phyloP scores from a whole-genome alignment of 2,113 vertebrate genomes.

The Sigmodon hispidus region DNA sequence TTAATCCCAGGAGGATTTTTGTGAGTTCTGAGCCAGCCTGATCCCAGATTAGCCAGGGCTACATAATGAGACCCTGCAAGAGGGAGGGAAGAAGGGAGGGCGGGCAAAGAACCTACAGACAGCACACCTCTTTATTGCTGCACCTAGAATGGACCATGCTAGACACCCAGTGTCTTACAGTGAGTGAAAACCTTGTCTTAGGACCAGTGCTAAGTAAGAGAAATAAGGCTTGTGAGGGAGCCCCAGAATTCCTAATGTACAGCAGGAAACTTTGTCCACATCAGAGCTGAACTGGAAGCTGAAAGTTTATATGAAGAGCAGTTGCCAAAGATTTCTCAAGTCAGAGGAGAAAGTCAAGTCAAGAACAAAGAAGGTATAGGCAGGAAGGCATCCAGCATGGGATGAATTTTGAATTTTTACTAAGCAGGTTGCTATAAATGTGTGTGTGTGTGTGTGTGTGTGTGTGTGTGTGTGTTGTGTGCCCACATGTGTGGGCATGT shows the following conservation, averaged over 20 bases:
- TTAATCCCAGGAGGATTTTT: neutral
- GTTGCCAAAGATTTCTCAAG: neutral
- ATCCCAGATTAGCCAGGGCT: neutral
- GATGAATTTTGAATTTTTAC: neutral
- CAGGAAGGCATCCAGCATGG: neutral
- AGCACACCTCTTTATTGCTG: neutral
- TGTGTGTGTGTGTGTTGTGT: neutral
- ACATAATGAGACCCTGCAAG: neutral
- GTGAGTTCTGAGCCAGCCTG: neutral
- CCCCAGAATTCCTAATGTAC: neutral
- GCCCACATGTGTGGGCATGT: neutral
- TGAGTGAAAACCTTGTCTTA: neutral
- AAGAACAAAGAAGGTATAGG: neutral
- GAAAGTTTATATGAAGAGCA: neutral
- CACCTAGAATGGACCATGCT: neutral
- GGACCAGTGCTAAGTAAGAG: neutral
- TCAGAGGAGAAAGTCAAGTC: neutral
- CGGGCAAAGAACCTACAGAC: neutral
- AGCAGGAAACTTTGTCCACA: neutral
- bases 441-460: neutral
- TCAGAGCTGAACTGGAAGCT: neutral
- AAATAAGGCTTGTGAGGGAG: neutral
- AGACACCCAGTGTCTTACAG: too few relatives aligned
- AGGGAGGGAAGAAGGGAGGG: fast-evolving
- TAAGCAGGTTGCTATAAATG: neutral